phyloP scores from a whole-genome alignment of 2,888 invertebrate genomes.

The Listrodromus nycthemerus region DNA sequence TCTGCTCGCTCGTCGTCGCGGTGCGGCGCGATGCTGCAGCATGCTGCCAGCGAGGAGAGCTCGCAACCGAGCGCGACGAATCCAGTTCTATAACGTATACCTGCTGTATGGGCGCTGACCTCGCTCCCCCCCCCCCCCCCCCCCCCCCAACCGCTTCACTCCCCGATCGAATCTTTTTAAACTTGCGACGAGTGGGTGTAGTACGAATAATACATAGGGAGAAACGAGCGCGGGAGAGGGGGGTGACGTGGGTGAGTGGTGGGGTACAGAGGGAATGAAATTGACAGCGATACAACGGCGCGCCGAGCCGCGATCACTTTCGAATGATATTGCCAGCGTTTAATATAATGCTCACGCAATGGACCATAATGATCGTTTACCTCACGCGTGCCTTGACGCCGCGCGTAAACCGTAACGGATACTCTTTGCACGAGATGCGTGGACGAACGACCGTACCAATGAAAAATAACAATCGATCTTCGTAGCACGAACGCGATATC shows the following conservation, averaged over 20 bases:
- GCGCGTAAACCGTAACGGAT: slow-evolving; percentile 14
- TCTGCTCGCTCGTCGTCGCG: slow-evolving; percentile 71
- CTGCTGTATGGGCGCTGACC: slow-evolving; percentile 63
- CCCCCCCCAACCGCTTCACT: too few species aligned
- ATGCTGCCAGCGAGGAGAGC: slow-evolving; percentile 37
- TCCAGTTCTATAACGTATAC: slow-evolving; percentile 5
- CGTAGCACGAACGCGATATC: neutral
- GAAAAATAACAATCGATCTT: slow-evolving; percentile 11
- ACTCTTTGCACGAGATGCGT: neutral
- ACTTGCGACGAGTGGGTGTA: slow-evolving; percentile 55
- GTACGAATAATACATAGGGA: slow-evolving; percentile 35
- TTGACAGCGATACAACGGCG: slow-evolving; percentile 62
- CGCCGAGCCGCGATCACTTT: slow-evolving; percentile 35
- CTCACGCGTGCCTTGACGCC: slow-evolving; percentile 13
- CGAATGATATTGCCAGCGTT: slow-evolving; percentile 41
- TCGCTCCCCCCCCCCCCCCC: slow-evolving; percentile 56
- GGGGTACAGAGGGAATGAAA: slow-evolving; percentile 32
- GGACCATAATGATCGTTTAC: slow-evolving; percentile 39
- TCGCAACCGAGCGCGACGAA: slow-evolving; percentile 2
- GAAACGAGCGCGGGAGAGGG: slow-evolving; percentile 32
- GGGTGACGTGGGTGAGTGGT: slow-evolving; percentile 5
- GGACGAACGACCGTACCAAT: slow-evolving; percentile 16
- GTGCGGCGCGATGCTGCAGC: slow-evolving; percentile 59
- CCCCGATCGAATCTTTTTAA: slow-evolving; percentile 63
- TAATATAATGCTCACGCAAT: slow-evolving; percentile 40